Conservation (phyloP, 2,113 vertebrate genomes). For the Oncorhynchus gorbuscha region DNA sequence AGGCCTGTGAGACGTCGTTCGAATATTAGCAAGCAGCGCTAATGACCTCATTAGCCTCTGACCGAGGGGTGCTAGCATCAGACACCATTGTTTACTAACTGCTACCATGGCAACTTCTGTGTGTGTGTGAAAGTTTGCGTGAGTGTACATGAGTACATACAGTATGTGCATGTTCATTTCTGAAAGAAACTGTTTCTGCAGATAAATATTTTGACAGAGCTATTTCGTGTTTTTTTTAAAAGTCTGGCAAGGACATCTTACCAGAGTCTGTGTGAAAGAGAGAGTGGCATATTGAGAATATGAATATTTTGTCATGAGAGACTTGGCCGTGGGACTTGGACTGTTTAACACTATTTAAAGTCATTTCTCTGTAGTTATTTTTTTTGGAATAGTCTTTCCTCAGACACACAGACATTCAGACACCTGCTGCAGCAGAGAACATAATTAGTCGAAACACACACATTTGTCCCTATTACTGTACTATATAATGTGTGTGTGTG, state of each 20-base stretch:
- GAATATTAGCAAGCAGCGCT: neutral
- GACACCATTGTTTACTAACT: slow-evolving; percentile 7
- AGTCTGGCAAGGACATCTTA: too few relatives aligned
- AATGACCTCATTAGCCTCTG: neutral
- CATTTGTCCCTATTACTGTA: neutral
- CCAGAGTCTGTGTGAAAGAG: neutral
- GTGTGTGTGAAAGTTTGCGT: slow-evolving; percentile 12
- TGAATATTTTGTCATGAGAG: neutral
- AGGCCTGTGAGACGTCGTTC: neutral
- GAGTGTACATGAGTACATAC: too few relatives aligned
- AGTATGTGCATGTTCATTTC: too few relatives aligned
- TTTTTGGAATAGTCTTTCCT: slow-evolving; percentile 25
- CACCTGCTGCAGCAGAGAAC: slow-evolving; percentile 29
- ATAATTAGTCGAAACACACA: neutral
- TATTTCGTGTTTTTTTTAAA: too few relatives aligned
- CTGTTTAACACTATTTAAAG: slow-evolving; percentile 35
- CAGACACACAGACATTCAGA: slow-evolving; percentile 16
- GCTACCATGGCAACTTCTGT: slow-evolving; percentile 17
- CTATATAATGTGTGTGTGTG: neutral
- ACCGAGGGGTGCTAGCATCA: neutral
- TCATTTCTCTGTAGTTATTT: slow-evolving; percentile 47
- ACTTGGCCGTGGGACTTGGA: slow-evolving; percentile 37
- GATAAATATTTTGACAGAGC: too few relatives aligned
- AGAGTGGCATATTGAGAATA: neutral
- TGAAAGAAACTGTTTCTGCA: too few relatives aligned